Base-by-base conservation (phyloP, 1,140 invertebrate species). In the Halictus rubicundus region DNA sequence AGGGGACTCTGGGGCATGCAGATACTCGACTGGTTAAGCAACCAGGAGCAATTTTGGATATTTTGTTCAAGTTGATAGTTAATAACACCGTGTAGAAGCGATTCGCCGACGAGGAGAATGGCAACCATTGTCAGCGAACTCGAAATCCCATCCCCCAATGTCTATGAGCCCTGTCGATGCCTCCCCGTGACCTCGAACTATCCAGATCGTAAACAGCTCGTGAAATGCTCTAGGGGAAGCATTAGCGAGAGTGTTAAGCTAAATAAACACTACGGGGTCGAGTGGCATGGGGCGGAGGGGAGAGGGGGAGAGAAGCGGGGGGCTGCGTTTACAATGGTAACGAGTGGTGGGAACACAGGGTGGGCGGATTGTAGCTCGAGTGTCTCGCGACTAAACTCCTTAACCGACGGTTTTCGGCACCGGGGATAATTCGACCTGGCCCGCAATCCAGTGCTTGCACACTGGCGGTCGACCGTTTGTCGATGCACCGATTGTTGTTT, bases 201-300 rank as follows among this genome's bases (percentile, higher is more conserved):
- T 42, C 23, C 46, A 37, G 69, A 80, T 86, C 87, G 87, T 88
- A 89, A 89, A 88, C 86, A 88, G 81, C 81, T 73, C 73, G 74
- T 76, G 69, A 83, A 87, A 83, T 81, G 72, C 78, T 69, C 81
- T 32, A 54, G 83, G 78, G 75, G 74, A 83, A 85, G 86, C 87
- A 85, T 89, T 85, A 85, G 81, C 80, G 65, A 88, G 65, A 88
- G 86, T 87, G 87, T 89, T 88, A 88, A 87, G 88, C 88, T 88
- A 87, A 89, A 89, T 89, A 89, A 89, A 89, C 86, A 88, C 86
- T 85, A 79, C 59, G 23, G 6, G 32, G 3, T 14, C 54, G 80
- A 65, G 72, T 64, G 72, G 25, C n/a, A 14, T 57, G 61, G 61
- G 32, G 65, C n/a, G n/a, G n/a, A n/a, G 5, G 32, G 32, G 32